Evolutionary conservation across 2,797 vertebrate species (phyloP).

Genomic region (Vireo griseus): DNA sequence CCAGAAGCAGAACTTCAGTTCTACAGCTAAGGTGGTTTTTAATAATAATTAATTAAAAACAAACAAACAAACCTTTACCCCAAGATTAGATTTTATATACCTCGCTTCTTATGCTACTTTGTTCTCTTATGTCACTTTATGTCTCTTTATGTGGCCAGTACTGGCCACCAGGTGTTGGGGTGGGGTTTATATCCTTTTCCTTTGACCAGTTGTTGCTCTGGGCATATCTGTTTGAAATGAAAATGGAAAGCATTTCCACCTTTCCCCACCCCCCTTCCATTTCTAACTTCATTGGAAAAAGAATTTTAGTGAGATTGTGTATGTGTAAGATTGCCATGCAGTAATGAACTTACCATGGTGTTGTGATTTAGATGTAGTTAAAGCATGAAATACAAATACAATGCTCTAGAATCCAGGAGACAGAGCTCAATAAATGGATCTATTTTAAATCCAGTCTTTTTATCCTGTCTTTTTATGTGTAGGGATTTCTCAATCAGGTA

Average conservation of each 20-base stretch:
- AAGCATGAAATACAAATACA: conserved; percentile 7
- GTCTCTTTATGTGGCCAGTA: not conserved
- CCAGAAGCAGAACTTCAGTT: not conserved
- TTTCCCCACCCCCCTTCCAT: not conserved
- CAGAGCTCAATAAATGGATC: not conserved
- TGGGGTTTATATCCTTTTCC: not conserved
- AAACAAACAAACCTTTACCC: fast-evolving
- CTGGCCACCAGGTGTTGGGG: not conserved
- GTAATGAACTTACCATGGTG: not conserved
- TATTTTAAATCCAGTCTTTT: not conserved
- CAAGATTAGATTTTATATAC: not conserved
- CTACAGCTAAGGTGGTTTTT: not conserved
- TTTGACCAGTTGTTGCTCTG: not conserved
- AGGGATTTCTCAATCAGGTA: not conserved
- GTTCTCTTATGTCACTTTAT: not conserved
- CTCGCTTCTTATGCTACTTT: not conserved
- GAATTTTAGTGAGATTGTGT: not conserved
- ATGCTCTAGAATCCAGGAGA: not conserved
- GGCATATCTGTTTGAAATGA: not conserved
- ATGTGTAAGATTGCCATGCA: not conserved
- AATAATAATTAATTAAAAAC: not conserved
- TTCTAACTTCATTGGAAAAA: conserved; percentile 7
- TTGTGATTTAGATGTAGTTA: not conserved
- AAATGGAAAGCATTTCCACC: not conserved
- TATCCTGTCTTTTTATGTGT: not conserved